phyloP scores from a whole-genome alignment of 2,113 vertebrate species.

The Atrichornis clamosus region DNA sequence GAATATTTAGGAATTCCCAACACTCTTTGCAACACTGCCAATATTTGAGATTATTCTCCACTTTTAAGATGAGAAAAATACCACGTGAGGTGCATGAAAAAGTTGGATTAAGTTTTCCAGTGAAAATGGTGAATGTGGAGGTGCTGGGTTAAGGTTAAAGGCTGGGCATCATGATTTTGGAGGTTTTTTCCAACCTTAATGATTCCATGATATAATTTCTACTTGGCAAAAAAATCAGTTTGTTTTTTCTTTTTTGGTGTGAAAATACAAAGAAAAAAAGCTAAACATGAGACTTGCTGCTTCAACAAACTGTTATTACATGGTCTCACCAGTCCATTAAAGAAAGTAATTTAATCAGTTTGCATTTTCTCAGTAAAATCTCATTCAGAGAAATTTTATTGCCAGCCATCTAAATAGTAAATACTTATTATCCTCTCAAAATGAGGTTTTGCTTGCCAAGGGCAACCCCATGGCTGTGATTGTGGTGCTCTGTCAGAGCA shows the following conservation, averaged over 20 bases:
- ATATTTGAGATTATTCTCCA: neutral
- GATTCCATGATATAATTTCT: neutral
- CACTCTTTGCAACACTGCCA: neutral
- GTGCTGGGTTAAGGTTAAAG: neutral
- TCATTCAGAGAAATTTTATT: constrained; percentile 84
- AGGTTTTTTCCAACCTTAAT: neutral
- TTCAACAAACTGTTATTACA: constrained; percentile 74
- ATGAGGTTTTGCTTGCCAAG: constrained; percentile 81
- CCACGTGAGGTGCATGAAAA: neutral
- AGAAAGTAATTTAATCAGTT: constrained; percentile 86
- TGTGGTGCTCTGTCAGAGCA: constrained; percentile 76
- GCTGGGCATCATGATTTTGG: too few relatives aligned
- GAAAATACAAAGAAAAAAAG: too few relatives aligned
- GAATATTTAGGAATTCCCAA: neutral
- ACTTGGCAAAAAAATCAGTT: neutral
- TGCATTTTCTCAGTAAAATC: constrained; percentile 79
- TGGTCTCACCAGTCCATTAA: constrained; percentile 85
- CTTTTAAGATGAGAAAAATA: neutral
- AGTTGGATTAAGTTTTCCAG: neutral
- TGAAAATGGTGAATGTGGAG: neutral
- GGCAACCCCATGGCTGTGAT: constrained; percentile 75
- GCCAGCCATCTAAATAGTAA: constrained; percentile 85
- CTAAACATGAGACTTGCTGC: constrained; percentile 46
- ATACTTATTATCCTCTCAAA: constrained; percentile 81
- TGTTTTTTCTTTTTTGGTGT: too few relatives aligned